These are phyloP conservation scores for Cepaea hortensis DNA, from an alignment of 2,888 invertebrate species.

Conservation along the genomic window DNA sequence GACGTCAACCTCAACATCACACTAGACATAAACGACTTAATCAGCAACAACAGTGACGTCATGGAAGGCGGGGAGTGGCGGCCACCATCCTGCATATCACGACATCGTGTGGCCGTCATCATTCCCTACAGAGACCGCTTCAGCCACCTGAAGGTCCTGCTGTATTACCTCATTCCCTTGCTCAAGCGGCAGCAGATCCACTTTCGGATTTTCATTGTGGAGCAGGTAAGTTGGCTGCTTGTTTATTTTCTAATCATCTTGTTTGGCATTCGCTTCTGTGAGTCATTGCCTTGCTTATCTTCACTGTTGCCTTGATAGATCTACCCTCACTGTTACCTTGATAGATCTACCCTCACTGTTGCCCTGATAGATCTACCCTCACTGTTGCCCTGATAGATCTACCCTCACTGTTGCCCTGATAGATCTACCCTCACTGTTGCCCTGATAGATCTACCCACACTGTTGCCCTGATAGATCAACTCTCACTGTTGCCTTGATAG, in stretches of 20 bases:
- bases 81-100: conserved; percentile 64
- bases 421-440: too few species aligned
- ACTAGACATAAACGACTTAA: conserved; percentile 46
- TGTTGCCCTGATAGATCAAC: too few species aligned
- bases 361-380: too few species aligned
- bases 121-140: conserved; percentile 77
- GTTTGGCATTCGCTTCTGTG: too few species aligned
- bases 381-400: too few species aligned
- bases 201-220: conserved; percentile 79
- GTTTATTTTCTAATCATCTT: background rate
- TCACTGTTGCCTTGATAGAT: too few species aligned
- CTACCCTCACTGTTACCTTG: too few species aligned
- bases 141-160: conserved; percentile 77
- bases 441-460: too few species aligned
- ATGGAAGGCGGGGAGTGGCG: conserved; percentile 66
- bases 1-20: conserved; percentile 47
- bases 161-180: conserved; percentile 78
- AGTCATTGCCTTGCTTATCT: too few species aligned
- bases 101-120: conserved; percentile 71
- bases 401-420: too few species aligned
- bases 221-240: conserved; percentile 73
- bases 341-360: too few species aligned
- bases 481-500: too few species aligned
- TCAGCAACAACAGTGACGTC: conserved; percentile 56
- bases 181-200: conserved; percentile 78